Base-by-base conservation (phyloP, 2,888 invertebrate genomes). In the Netelia virgata region DNA sequence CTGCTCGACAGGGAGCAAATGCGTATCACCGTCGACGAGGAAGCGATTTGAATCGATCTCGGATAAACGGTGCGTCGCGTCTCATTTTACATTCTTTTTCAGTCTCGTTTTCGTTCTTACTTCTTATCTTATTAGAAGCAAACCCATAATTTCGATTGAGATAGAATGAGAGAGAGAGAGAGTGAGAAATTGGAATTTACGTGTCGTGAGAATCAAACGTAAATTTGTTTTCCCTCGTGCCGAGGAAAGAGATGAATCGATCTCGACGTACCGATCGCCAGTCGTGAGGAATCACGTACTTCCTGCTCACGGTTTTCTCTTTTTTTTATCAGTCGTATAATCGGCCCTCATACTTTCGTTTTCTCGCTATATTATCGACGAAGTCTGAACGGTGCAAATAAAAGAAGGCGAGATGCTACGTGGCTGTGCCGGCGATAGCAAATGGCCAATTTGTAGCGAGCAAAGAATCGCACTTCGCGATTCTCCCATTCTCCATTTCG, bases 21-120 rank as follows among this genome's bases (percentile, higher is more conserved):
- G 6, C 36, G 80, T 81, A 83, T 86, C 79, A 74, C 68, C 43
- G 78, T 73, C 57, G 43, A 92, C 88, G 87, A 91, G 92, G 91
- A 92, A 92, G 91, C 89, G 88, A 91, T 92, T 92, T 91, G 88
- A 89, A 91, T 91, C 90, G 86, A 76, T 85, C 75, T 86, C 82
- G 77, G 77, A 82, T 78, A 86, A 85, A 55, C 70, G 14, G 47
- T 74, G 74, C 66, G 69, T 79, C 61, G 23, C 82, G 78, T 83
- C 47, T 79, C 16, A 70, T 81, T 83, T 75, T 86, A 59, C 20
- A 59, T 63, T 73, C 18, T 11, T 28, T 43, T 47, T 6, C 18
- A 63, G 66, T 47, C 14, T 73, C 53, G 50, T 76, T 69, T 75
- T 55, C 28, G 20, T 64, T 79, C 69, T 70, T 55, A 55, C n/a